A percentile compares a stretch with the other conserved stretches of the same genome.
These are phyloP conservation scores for Halictus ligatus DNA, from an alignment of 2,888 invertebrate genomes.

Conservation along the genomic window DNA sequence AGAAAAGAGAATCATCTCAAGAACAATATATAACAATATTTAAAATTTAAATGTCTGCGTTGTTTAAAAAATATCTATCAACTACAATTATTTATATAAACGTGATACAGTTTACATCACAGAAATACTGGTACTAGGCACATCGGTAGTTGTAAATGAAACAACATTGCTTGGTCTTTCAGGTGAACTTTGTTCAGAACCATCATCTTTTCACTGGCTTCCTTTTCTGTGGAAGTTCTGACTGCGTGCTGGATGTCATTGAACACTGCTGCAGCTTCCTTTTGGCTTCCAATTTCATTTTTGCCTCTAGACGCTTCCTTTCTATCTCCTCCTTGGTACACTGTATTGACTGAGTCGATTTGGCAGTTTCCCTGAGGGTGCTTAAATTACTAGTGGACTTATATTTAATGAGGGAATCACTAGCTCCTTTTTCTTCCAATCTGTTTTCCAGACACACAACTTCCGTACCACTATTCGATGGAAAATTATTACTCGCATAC, in stretches of 20 bases:
- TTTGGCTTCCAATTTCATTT: slow-evolving; percentile 87
- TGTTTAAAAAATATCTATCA: slow-evolving; percentile 13
- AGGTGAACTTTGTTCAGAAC: background rate
- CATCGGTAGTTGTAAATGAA: background rate
- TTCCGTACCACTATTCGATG: slow-evolving; percentile 44
- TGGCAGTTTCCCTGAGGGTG: slow-evolving; percentile 36
- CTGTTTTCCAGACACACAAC: slow-evolving; percentile 64
- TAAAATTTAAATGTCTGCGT: slow-evolving; percentile 4
- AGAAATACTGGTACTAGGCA: slow-evolving; percentile 15
- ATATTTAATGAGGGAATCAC: slow-evolving; percentile 54
- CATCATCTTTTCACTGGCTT: slow-evolving; percentile 70
- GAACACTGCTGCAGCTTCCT: slow-evolving; percentile 74
- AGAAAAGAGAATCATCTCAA: background rate
- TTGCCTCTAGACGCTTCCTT: slow-evolving; percentile 87
- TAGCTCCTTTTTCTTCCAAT: slow-evolving; percentile 63
- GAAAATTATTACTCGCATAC: slow-evolving; percentile 41
- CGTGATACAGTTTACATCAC: slow-evolving; percentile 26
- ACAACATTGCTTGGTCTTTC: slow-evolving; percentile 17
- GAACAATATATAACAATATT: slow-evolving; percentile 1
- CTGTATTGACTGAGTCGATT: slow-evolving; percentile 55
- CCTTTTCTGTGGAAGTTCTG: slow-evolving; percentile 33
- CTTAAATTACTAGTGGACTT: slow-evolving; percentile 59
- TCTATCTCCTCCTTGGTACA: slow-evolving; percentile 88
- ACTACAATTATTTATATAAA: background rate
- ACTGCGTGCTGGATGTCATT: slow-evolving; percentile 6